Evolutionary conservation across 2,797 vertebrate genomes (phyloP), one percentile per base, ranked within the genome.

Genomic region (Synanceia verrucosa): DNA sequence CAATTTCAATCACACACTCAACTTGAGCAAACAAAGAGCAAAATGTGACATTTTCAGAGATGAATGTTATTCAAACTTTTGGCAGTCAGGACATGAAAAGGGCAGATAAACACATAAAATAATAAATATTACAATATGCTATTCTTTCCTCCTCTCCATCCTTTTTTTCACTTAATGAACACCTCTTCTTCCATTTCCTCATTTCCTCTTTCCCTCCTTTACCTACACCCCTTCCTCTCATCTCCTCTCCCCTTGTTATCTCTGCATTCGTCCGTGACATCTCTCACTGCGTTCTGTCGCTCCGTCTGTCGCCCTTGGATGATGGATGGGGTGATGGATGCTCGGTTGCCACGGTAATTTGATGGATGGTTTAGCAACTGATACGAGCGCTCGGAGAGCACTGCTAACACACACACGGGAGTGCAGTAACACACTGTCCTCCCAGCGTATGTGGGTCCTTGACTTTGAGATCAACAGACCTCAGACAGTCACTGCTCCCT

Each of bases 251-350:
- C 51, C 87, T 90, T 70, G 82, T 87, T 88, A 85, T 87, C 85
- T 84, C 76, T 76, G 63, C 81, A 50, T 83, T 85, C 79, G 65
- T 65, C 84, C 65, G 37, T 90, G 83, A 80, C 88, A 71, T 83
- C 85, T 67, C 86, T 82, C 28, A 37, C 77, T 39, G 75, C 74
- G 33, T 78, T 84, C 76, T 58, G 69, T 76, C 64, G 74, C 82
- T 86, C 74, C 50, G 73, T 84, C 82, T 86, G 81, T 84, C 79
- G 83, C 80, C 88, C 82, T 90, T 86, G 86, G 86, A 90, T 91
- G 91, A 92, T 88, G 89, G 89, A 91, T 65, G 39, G n/a, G 55
- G 37, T 53, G 70, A 72, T 63, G 58, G 77, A 71, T 63, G 69
- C 53, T 39, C 53, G 11, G 75, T 81, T 75, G 59, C 73, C 73